phyloP scores from a whole-genome alignment of 2,113 vertebrate species.

The Limanda limanda region DNA sequence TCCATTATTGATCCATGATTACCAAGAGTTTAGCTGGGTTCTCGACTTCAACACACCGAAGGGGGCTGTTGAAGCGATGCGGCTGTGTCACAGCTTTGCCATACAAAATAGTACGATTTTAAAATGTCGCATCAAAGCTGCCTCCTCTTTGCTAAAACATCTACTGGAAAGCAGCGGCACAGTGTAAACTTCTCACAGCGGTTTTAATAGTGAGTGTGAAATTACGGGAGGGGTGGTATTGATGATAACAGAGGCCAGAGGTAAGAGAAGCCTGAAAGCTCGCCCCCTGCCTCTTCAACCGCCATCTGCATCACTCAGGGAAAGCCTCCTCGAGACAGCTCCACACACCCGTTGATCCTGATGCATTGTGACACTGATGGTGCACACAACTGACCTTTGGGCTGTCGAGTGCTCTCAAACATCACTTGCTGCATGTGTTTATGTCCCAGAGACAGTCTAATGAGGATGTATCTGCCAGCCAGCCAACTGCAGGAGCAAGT shows the following conservation, averaged over 20 bases:
- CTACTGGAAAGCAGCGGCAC: not conserved
- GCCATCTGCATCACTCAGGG: conserved; percentile 66
- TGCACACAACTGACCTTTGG: conserved; percentile 82
- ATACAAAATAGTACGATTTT: not conserved
- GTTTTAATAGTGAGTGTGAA: conserved; percentile 22
- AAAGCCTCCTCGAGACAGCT: conserved; percentile 54
- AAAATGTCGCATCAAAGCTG: not conserved
- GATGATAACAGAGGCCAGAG: conserved; percentile 41
- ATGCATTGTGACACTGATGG: conserved; percentile 82
- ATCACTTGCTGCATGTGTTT: conserved; percentile 83
- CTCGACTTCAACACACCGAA: conserved; percentile 20
- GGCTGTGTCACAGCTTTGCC: conserved; percentile 8
- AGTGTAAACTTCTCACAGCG: not conserved
- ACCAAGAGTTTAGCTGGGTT: conserved; percentile 45
- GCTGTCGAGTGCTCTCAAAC: conserved; percentile 81
- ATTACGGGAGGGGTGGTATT: conserved; percentile 36
- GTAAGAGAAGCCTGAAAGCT: conserved; percentile 24
- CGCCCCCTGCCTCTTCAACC: conserved; percentile 8
- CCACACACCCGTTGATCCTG: conserved; percentile 70
- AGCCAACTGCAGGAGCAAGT: conserved; percentile 78
- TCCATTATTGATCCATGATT: conserved; percentile 78
- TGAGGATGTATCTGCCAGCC: conserved; percentile 80
- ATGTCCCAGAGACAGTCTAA: conserved; percentile 82
- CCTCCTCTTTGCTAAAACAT: not conserved
- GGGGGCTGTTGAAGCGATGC: conserved; percentile 22